Evolutionary conservation across 2,113 vertebrate species (phyloP), one percentile per base, ranked within the genome.

Genomic region (Crocuta crocuta): DNA sequence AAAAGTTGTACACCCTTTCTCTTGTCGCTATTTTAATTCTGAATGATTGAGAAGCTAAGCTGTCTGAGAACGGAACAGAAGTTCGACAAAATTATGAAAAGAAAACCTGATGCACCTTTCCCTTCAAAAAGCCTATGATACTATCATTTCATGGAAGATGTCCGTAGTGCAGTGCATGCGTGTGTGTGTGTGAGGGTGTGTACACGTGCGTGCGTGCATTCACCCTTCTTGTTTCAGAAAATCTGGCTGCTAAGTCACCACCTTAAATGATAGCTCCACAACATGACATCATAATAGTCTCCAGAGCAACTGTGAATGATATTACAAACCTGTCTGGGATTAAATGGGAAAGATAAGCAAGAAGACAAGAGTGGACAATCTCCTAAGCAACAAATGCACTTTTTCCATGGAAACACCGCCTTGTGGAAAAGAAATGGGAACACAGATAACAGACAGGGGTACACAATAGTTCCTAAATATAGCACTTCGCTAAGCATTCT

Each of bases 381-480:
- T 86, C 97, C 96, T 96, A 96, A 98, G 97, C 83, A 96, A 98
- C 95, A 98, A 97, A 96, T 84, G 87, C 4, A 48, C 16, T 45
- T 97, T 98, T 96, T 98, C 98, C 95, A 97, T 96, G 96, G 97
- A 93, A 91, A 98, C 92, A 92, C 33, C 11, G 28, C 85, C 90
- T 97, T 89, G 55, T 93, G 74, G 88, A 89, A 89, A 85, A 96
- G 94, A 97, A 92, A 96, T 97, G 94, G 84, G 96, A 97, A 84
- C 78, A 76, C 7, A 94, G 96, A 97, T 97, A 97, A 97, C 94
- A 97, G 98, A 97, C 63, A 76, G 13, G 95, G 94, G 97, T 96
- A 96, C 85, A 98, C 93, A 98, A 96, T 94, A 70, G 91, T 92
- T 93, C 73, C 96, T 97, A 97, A 97, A 97, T 94, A 98, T 83